Evolutionary conservation across 2,113 vertebrate species (phyloP).

Genomic region (Chelonoidis abingdonii): DNA sequence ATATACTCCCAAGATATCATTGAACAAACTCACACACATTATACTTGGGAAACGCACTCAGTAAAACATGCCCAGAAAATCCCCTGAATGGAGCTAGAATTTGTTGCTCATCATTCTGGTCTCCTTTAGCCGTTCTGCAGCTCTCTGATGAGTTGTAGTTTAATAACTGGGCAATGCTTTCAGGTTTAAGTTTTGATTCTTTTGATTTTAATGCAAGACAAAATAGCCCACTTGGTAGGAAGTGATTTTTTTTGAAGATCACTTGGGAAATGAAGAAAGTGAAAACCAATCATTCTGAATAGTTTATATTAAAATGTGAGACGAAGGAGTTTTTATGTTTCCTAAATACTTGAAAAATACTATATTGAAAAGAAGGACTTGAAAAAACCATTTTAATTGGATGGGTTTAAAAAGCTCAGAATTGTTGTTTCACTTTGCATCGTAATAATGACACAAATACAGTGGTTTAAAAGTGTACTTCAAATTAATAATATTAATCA

Average conservation of each 20-base stretch:
- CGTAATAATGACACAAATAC: neutral
- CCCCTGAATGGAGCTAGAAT: neutral
- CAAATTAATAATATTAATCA: neutral
- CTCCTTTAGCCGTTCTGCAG: slow-evolving; percentile 20
- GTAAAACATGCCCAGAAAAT: slow-evolving; percentile 21
- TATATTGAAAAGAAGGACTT: neutral
- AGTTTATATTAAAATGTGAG: neutral
- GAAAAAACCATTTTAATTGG: neutral
- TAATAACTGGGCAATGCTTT: slow-evolving; percentile 6
- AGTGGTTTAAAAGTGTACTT: neutral
- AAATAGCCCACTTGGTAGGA: neutral
- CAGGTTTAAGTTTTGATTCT: slow-evolving; percentile 28
- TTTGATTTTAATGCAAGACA: slow-evolving; percentile 38
- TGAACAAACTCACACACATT: neutral
- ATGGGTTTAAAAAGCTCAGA: neutral
- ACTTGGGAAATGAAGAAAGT: neutral
- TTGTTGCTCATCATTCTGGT: slow-evolving; percentile 31
- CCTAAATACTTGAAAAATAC: neutral
- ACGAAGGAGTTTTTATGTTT: neutral
- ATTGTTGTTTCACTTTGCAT: neutral
- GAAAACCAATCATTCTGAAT: neutral
- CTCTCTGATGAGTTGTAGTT: slow-evolving; percentile 15
- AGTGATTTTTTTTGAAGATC: neutral
- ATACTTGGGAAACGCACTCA: slow-evolving; percentile 4
- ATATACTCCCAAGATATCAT: neutral